Percentiles rank a stretch among this genome's conserved stretches.
These are phyloP conservation scores for Drosophila athabasca DNA, from an alignment of 1,140 invertebrate genomes.

Conservation along the genomic window DNA sequence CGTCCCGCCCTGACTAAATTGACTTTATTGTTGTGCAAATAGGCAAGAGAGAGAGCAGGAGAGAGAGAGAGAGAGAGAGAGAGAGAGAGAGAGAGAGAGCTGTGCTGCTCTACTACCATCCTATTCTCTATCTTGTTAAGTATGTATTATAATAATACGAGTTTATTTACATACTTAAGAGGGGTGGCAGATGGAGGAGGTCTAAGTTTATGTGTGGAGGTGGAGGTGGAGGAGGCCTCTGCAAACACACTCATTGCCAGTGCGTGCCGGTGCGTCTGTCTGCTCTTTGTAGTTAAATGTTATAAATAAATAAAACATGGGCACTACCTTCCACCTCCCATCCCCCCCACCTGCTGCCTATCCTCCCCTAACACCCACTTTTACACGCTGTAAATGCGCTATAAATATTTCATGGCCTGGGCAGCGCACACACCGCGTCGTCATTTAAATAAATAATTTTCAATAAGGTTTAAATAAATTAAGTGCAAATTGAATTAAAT, in stretches of 20 bases:
- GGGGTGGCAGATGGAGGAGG: constrained; percentile 1
- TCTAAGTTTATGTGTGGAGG: too few relatives aligned
- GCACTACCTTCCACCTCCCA: constrained; percentile 8
- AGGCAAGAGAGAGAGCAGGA: constrained; percentile 37
- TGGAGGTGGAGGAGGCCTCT: constrained; percentile 27
- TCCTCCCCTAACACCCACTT: constrained; percentile 1
- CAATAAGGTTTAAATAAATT: constrained; percentile 64
- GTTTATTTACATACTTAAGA: constrained; percentile 58
- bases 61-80: not conserved
- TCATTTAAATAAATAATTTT: constrained; percentile 73
- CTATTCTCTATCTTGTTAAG: constrained; percentile 52
- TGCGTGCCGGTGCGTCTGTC: constrained; percentile 42
- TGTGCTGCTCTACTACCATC: not conserved
- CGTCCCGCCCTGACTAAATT: constrained; percentile 68
- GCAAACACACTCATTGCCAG: constrained; percentile 50
- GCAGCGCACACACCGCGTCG: constrained; percentile 26
- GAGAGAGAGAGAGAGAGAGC: too few relatives aligned
- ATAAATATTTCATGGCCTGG: constrained; percentile 58
- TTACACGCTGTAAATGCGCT: constrained; percentile 15
- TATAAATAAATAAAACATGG: constrained; percentile 75
- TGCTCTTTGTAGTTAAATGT: constrained; percentile 67
- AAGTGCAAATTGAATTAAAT: constrained; percentile 71
- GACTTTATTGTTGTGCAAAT: constrained; percentile 79
- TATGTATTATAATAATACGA: constrained; percentile 70
- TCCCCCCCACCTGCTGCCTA: not conserved